Evolutionary conservation across 2,797 vertebrate species (phyloP).

Genomic region (Chaunax sp.): DNA sequence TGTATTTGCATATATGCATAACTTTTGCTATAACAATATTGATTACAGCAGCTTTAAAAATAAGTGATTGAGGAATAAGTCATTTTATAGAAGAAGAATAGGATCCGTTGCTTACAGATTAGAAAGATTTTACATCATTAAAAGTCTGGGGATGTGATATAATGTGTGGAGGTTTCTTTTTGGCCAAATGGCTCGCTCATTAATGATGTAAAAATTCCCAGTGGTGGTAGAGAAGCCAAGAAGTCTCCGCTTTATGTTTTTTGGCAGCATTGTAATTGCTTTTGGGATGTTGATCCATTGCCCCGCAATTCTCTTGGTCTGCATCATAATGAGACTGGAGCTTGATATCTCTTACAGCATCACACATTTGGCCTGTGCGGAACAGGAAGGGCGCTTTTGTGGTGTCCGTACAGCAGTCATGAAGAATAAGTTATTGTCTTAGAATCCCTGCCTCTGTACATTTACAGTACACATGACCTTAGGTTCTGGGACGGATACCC

Average conservation of each 20-base stretch:
- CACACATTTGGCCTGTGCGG: constrained; percentile 4
- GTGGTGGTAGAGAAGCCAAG: constrained; percentile 7
- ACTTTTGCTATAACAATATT: too few relatives aligned
- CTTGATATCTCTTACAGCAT: constrained; percentile 47
- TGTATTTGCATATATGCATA: too few relatives aligned
- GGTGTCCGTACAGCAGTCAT: constrained; percentile 8
- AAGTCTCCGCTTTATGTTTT: constrained; percentile 35
- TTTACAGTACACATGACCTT: constrained; percentile 33
- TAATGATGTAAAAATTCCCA: constrained; percentile 19
- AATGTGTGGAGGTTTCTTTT: constrained; percentile 13
- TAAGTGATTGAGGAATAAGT: too few relatives aligned
- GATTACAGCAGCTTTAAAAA: too few relatives aligned
- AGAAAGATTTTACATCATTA: constrained; percentile 21
- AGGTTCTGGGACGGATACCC: constrained; percentile 40
- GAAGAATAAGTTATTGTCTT: constrained; percentile 37
- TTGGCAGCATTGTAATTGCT: constrained; percentile 53
- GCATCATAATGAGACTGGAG: constrained; percentile 59
- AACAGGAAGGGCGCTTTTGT: constrained; percentile 24
- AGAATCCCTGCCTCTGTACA: constrained; percentile 39
- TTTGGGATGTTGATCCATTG: constrained; percentile 54
- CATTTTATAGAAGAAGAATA: too few relatives aligned
- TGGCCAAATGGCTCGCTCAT: constrained; percentile 34
- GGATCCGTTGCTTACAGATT: too few relatives aligned
- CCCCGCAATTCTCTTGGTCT: constrained; percentile 47
- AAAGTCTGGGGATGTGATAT: not conserved